Evolutionary conservation across 2,888 invertebrate species (phyloP), one percentile per base, ranked within the genome.

Genomic region (Leptura quadrifasciata): DNA sequence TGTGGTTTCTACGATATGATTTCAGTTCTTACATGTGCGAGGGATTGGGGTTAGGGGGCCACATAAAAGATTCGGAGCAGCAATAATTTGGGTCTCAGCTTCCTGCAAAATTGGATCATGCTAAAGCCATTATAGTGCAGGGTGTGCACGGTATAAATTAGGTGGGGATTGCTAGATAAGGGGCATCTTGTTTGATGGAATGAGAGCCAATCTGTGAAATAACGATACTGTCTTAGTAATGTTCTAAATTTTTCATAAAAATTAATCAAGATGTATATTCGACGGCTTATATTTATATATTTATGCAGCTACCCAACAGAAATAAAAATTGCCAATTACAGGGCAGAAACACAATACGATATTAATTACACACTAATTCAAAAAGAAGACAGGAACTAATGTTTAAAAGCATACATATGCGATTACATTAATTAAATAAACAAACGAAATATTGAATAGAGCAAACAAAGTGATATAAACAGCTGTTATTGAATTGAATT

Each of bases 11-110:
- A 47, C 15, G 20, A 63, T 31, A 63, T 63, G 31, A 58, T 69
- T 69, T 18, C 68, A 31, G 35, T 69, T 39, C 68, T 17, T 18
- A 68, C 27, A 57, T 69, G 69, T 57, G 69, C 35, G 47, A 39
- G 58, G 58, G 58, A 69, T 69, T 58, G 58, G 58, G 69, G 69
- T 69, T 69, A 69, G 63, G 68, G 27, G 68, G 68, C 63, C 76
- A 58, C 65, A 76, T 76, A 72, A 72, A 76, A 76, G 76, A 72
- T 76, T 57, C 76, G 63, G n/a, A 58, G 72, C 60, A 27, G 72
- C 63, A 61, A 63, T 72, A 76, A 76, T 76, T 76, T 72, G 76
- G 72, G 67, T 76, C 68, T 76, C 72, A 72, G 69, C 76, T 61
- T 72, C 57, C 70, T 67, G 69, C 58, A 52, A 24, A 72, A 70